phyloP scores from a whole-genome alignment of 2,113 vertebrate species.

The Alaudala cheleensis region DNA sequence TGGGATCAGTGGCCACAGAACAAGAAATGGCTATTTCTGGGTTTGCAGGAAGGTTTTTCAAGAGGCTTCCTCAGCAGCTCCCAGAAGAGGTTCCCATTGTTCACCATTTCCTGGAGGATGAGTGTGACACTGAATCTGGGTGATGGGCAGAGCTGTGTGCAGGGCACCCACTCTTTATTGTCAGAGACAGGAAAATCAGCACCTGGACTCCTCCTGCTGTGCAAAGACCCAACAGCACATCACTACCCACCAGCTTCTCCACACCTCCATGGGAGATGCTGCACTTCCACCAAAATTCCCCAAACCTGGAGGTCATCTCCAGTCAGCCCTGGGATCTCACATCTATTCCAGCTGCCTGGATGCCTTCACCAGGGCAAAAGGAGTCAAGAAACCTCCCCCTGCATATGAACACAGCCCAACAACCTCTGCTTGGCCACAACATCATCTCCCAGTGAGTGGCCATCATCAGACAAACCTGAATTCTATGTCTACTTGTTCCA shows the following conservation, averaged over 20 bases:
- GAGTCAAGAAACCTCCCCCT: background rate
- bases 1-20: background rate
- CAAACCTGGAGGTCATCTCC: background rate
- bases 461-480: background rate
- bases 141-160: background rate
- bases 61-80: background rate
- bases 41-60: background rate
- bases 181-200: background rate
- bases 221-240: background rate
- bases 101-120: accelerated
- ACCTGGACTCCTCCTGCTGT: background rate
- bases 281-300: background rate
- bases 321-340: background rate
- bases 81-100: background rate
- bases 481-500: accelerated
- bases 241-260: background rate
- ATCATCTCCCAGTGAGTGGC: background rate
- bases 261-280: background rate
- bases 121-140: accelerated
- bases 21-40: background rate
- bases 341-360: background rate
- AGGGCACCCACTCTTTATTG: background rate
- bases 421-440: background rate
- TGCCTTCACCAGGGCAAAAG: background rate
- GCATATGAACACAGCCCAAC: background rate